Base-by-base conservation (phyloP, 92 coral and sea anemone genomes). In the Epizoanthus rinbou region DNA sequence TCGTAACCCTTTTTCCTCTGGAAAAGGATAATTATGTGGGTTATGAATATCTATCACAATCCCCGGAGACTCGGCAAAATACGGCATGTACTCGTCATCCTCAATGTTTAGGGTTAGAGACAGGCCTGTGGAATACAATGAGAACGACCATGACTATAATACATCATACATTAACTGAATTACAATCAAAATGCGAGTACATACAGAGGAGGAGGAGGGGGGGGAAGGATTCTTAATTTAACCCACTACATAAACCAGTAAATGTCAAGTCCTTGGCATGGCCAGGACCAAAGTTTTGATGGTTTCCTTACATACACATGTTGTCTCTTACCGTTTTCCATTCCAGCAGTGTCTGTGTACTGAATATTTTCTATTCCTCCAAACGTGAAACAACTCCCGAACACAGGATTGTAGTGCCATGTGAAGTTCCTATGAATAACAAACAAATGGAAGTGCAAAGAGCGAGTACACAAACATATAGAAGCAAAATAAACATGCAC, bases 51-150 rank as follows among this genome's bases (percentile, higher is more conserved):
- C 69, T 21, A 59, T 25, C 11, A 76, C 69, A n/a, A 59, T 37
- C 41, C 81, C 81, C 0, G 81, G 56, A 28, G 81, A 76, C 37
- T 76, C 81, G 9, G 81, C 68, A 22, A 76, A 76, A 15, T 76
- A 76, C 5, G 68, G 53, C 81, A 76, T n/a, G 57, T 76, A 76
- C 33, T 76, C 81, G n/a, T 35, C 56, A 57, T 57, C 64, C 18
- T 76, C 81, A 39, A 76, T 76, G 17, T 76, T 57, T 5, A 76
- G 69, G n/a, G 81, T 76, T 17, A 76, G 69, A 18, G 54, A 57
- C 54, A 76, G 25, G 7, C 81, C 81, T 76, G 68, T 16, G 73
- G 54, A 0, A 9, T 50, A 13, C 14, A 50, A 50, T 1, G 54
- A 50, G 54, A 50, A 50, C 14, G 0, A 50, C 54, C 54, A 47